Conservation (phyloP, 2,113 vertebrate species). For the Aspiorhynchus laticeps region DNA sequence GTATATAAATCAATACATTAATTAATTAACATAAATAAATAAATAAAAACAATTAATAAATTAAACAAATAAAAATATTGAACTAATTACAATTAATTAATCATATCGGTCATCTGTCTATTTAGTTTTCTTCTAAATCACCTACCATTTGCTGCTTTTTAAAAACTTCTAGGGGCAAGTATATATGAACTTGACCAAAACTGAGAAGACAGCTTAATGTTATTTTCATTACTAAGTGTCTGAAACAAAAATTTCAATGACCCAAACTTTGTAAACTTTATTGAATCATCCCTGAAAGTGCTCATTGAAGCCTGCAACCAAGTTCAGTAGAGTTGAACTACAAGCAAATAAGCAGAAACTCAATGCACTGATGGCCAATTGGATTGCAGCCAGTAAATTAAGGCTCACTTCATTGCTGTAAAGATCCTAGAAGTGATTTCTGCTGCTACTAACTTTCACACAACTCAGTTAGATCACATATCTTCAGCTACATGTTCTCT, state of each 20-base stretch:
- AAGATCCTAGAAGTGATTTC: background rate
- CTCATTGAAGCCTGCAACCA: background rate
- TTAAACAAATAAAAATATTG: too few relatives aligned
- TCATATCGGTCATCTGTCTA: too few relatives aligned
- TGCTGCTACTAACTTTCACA: background rate
- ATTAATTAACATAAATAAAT: too few relatives aligned
- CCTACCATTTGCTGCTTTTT: too few relatives aligned
- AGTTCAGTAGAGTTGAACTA: background rate
- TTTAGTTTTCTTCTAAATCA: too few relatives aligned
- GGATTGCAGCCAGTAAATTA: background rate
- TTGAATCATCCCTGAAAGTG: background rate
- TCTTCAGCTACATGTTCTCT: background rate
- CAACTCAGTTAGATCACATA: background rate
- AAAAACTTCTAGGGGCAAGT: too few relatives aligned
- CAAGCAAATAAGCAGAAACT: background rate
- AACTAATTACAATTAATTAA: too few relatives aligned
- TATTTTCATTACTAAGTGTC: background rate
- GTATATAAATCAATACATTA: too few relatives aligned
- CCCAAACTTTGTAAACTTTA: background rate
- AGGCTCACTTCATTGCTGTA: background rate
- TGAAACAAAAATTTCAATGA: background rate
- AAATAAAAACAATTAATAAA: too few relatives aligned
- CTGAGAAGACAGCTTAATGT: too few relatives aligned
- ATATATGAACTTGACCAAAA: too few relatives aligned
- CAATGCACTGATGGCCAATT: background rate